Conservation (phyloP, 2,797 vertebrate genomes). For the Acanthis flammea region DNA sequence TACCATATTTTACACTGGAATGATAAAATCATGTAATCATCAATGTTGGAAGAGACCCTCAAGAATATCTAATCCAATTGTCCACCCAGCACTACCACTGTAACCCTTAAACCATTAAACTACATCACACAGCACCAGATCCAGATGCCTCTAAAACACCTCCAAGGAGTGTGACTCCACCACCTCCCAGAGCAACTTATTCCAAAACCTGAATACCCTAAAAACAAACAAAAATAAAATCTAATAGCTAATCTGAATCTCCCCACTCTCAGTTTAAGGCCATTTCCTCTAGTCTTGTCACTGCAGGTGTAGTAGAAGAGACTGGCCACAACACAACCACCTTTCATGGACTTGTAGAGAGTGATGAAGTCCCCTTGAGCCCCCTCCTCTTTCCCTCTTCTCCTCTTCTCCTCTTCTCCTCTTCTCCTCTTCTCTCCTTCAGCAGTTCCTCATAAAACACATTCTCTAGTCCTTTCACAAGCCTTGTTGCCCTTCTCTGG, state of each 20-base stretch:
- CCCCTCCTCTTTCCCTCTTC: background rate
- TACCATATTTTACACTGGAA: background rate
- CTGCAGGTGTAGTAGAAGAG: background rate
- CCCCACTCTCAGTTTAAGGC: rapidly evolving
- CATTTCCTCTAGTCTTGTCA: background rate
- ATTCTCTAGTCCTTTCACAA: background rate
- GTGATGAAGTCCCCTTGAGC: background rate
- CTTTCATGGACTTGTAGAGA: background rate
- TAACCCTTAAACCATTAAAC: background rate
- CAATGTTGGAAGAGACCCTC: background rate
- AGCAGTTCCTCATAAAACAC: background rate
- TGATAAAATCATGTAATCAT: background rate
- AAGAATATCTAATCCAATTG: background rate
- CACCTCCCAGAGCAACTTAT: background rate
- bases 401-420: too few species aligned
- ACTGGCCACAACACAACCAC: too few species aligned
- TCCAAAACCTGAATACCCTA: background rate
- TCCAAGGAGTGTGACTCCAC: too few species aligned
- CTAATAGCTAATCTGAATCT: background rate
- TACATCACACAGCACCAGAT: rapidly evolving
- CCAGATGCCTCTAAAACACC: background rate
- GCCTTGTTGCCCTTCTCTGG: background rate
- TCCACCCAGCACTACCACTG: background rate
- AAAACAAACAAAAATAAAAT: background rate
- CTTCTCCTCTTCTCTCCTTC: background rate